These are phyloP conservation scores for Sardina pilchardus DNA, from an alignment of 2,113 vertebrate species.

Conservation along the genomic window DNA sequence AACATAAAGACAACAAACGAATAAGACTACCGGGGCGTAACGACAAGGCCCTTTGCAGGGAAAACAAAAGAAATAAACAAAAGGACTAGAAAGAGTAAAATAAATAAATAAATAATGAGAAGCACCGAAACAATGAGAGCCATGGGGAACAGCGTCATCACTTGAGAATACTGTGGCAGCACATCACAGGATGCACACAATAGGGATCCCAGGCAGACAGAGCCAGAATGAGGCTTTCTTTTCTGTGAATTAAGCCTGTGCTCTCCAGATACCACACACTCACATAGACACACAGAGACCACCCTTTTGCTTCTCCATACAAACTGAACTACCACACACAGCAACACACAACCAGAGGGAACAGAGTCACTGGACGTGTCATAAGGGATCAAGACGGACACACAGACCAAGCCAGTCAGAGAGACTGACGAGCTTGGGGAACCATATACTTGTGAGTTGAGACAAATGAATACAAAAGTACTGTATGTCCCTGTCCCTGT, in stretches of 20 bases:
- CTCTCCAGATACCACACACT: background rate
- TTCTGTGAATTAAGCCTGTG: background rate
- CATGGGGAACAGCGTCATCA: background rate
- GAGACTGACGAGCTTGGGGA: no score
- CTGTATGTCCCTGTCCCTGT: no score
- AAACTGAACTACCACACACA: no score
- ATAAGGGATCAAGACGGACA: no score
- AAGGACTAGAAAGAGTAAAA: background rate
- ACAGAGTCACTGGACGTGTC: no score
- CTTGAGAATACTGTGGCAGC: background rate
- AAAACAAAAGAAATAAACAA: constrained; percentile 17
- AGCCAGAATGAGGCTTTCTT: no score
- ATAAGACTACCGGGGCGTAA: background rate
- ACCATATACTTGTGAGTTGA: no score
- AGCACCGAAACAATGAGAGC: background rate
- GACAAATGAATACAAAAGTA: no score
- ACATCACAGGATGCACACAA: background rate
- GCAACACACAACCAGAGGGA: no score
- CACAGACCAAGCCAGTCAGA: no score
- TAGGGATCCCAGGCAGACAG: background rate
- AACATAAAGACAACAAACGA: constrained; percentile 16
- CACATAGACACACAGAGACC: background rate
- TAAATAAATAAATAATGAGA: background rate
- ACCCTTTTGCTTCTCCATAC: background rate
- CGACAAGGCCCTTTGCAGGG: background rate